Evolutionary conservation across 2,113 vertebrate genomes (phyloP).

Genomic region (Spheniscus mendiculus): DNA sequence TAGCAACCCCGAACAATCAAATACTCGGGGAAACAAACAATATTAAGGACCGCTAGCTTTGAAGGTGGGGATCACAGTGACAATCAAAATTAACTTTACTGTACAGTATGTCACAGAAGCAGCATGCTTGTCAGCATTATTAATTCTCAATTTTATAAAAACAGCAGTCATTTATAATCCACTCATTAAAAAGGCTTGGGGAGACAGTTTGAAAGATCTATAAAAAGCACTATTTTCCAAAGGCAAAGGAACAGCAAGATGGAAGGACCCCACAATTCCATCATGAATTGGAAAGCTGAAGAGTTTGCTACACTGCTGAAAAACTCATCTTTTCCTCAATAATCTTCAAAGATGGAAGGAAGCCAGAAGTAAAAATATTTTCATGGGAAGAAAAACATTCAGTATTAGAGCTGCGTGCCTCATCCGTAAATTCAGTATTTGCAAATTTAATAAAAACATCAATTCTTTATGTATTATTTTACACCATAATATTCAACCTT

Average conservation of each 20-base stretch:
- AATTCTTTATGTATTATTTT: constrained; percentile 8
- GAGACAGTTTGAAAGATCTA: neutral
- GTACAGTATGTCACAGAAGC: neutral
- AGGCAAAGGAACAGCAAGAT: neutral
- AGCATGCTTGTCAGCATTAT: neutral
- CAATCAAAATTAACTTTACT: neutral
- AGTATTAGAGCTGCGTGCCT: constrained; percentile 37
- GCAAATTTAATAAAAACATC: constrained; percentile 10
- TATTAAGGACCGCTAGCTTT: neutral
- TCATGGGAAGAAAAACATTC: constrained; percentile 5
- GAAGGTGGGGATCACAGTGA: neutral
- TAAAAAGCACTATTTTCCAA: neutral
- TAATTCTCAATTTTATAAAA: neutral
- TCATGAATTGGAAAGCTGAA: neutral
- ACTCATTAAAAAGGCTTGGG: neutral
- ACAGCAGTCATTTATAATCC: neutral
- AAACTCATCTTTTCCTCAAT: neutral
- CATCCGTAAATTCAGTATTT: neutral
- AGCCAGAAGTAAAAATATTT: constrained; percentile 51
- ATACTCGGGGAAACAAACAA: neutral
- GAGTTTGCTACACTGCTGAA: neutral
- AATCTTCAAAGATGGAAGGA: constrained; percentile 38
- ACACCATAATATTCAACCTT: neutral
- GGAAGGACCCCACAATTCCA: neutral
- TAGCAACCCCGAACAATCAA: neutral